Base-by-base conservation (phyloP, 2,113 vertebrate species). In the Cephalopholis sonnerati region DNA sequence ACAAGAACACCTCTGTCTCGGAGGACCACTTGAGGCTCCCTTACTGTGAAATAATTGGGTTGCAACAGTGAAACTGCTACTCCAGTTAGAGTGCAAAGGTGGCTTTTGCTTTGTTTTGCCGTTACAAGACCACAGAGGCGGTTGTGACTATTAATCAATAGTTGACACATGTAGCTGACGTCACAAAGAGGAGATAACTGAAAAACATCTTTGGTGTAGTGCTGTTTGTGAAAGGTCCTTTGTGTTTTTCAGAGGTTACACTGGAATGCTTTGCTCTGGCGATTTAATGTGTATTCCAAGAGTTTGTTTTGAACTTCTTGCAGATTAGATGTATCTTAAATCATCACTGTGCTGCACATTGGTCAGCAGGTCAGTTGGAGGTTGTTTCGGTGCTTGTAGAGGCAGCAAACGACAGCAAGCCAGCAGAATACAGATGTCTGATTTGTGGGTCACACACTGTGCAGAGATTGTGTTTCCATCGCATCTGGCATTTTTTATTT, bases 41-140 rank as follows among this genome's bases (percentile, higher is more conserved):
- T 94, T 92, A 70, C 83, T 90, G 92, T 90, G 86, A 93, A 95
- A 94, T 95, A 95, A 95, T 95, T 94, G 93, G 93, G 88, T 88
- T 90, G 89, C 91, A 90, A 91, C 82, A 82, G 89, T 82, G 90
- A 87, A 86, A 74, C 79, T 72, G 85, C 86, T 88, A 51, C 89
- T 87, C 59, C 85, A 88, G 90, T 94, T 84, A 78, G 68, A 91
- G 85, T 86, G 88, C 83, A 85, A 90, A 87, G 83, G 86, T 90
- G 87, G 86, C 86, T 85, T 83, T 92, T 74, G 79, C 83, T 90
- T 81, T 91, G 89, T 92, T 91, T 91, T 86, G 86, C 78, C 70
- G 81, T 75, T 83, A 79, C 84, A 72, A 79, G 82, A 87, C 76
- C 84, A 79, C 62, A 74, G 74, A 83, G 51, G 53, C 11, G 17